Evolutionary conservation across 2,888 invertebrate genomes (phyloP).

Genomic region (Melipona bicolor): DNA sequence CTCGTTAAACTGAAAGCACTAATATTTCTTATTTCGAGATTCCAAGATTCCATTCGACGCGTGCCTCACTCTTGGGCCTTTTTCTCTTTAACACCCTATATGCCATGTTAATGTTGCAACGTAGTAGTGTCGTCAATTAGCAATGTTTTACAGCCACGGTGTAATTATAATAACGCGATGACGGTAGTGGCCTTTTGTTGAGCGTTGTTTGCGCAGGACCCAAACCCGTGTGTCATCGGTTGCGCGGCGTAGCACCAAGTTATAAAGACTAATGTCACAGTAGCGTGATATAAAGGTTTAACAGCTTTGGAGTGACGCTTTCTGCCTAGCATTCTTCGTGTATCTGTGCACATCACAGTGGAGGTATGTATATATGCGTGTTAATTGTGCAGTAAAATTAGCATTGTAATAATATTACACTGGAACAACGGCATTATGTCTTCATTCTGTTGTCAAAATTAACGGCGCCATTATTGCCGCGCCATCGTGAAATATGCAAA

Average conservation of each 20-base stretch:
- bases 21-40: no score
- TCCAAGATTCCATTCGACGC: background rate
- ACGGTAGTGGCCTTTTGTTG: background rate
- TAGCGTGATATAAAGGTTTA: background rate
- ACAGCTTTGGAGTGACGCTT: conserved; percentile 1
- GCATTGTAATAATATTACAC: conserved; percentile 1
- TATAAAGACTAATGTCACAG: background rate
- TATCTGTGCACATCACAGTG: background rate
- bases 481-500: conserved; percentile 18
- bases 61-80: background rate
- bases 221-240: background rate
- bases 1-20: background rate
- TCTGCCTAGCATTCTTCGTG: background rate
- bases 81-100: background rate
- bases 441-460: conserved; percentile 5
- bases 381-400: conserved; percentile 11
- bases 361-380: background rate
- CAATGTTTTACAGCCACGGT: background rate
- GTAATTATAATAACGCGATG: conserved; percentile 5
- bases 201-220: background rate
- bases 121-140: background rate
- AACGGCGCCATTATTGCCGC: background rate
- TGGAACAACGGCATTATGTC: background rate
- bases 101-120: background rate
- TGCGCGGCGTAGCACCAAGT: background rate